Base-by-base conservation (phyloP, 2,113 vertebrate genomes). In the Macquaria australasica region DNA sequence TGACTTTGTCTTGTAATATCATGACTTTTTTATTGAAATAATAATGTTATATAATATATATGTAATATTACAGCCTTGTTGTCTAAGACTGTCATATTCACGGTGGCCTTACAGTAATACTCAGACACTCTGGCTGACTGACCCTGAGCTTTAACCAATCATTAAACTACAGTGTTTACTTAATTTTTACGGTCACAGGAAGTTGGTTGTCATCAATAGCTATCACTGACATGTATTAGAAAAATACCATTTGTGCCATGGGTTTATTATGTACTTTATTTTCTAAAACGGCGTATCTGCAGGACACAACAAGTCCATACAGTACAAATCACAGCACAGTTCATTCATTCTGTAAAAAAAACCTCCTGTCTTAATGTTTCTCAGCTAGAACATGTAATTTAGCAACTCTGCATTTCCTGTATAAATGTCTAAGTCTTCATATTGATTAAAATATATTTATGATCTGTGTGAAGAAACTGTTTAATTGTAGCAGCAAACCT, bases 311-410 rank as follows among this genome's bases (percentile, higher is more conserved):
- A 15, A 5, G 37, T n/a, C 43, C 2, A 43, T 34, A 2, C 21
- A 21, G 6, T 45, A 50, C 55, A 39, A 14, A 39, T 62, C 45
- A 63, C 37, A 56, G n/a, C 39, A 66, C 69, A 64, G 34, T 23
- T 31, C 23, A 63, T 28, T 51, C 4, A 28, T 43, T 63, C 48
- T 64, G 59, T 73, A 77, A 66, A 43, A 66, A 43, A 66, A 48
- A 53, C 21, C 28, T n/a, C 43, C 21, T n/a, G 43, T 3, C 20
- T 20, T n/a, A 16, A 18, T 66, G 31, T 39, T 31, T 51, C 59
- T 51, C 28, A 55, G 45, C 12, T 7, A 45, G 14, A 16, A 16
- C 5, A 11, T 55, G 34, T 14, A 16, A 25, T 45, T 8, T 16
- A 68, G 67, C 4, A 51, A 51, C 68, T 41, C 23, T n/a, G 12